Base-by-base conservation (phyloP, 1,140 invertebrate species). In the Forficula auricularia region DNA sequence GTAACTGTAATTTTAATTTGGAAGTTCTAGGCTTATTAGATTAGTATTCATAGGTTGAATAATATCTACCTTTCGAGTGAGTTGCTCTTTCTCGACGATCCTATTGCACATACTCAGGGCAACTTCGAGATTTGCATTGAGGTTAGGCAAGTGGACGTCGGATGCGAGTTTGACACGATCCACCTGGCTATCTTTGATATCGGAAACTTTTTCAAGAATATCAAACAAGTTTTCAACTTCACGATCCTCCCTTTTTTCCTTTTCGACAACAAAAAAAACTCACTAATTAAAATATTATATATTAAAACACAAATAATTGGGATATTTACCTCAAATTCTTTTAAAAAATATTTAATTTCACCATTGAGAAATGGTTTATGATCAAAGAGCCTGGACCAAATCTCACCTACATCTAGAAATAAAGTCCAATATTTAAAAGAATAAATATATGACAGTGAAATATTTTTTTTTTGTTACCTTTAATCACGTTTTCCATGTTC, bases 381-480 rank as follows among this genome's bases (percentile, higher is more conserved):
- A 60, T 88, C 81, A 66, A 88, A 84, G 45, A 88, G 64, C 58
- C 83, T 69, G 49, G 70, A 71, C 73, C 82, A 84, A 61, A 86
- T 74, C 62, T 83, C 79, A 44, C 75, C 73, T 52, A 77, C 71
- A 68, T 84, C 84, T 89, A 50, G 46, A 55, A 49, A 38, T 16
- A 52, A n/a, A n/a, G n/a, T n/a, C n/a, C 22, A 27, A 6, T 27
- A 27, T 44, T 42, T 20, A 12, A 42, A 48, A 30, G 3, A 32
- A 34, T 43, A 43, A 32, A 18, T 18, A 22, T 47, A 40, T 37
- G 9, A 20, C 14, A 32, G 36, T 20, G 18, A 38, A 7, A 42
- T 40, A 31, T 45, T 15, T 38, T n/a, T n/a, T 32, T 48, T 45
- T 38, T 44, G 53, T 46, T 46, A 64, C 62, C 62, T 64, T 61